Evolutionary conservation across 2,113 vertebrate species (phyloP).

Genomic region (Xerus inauris): DNA sequence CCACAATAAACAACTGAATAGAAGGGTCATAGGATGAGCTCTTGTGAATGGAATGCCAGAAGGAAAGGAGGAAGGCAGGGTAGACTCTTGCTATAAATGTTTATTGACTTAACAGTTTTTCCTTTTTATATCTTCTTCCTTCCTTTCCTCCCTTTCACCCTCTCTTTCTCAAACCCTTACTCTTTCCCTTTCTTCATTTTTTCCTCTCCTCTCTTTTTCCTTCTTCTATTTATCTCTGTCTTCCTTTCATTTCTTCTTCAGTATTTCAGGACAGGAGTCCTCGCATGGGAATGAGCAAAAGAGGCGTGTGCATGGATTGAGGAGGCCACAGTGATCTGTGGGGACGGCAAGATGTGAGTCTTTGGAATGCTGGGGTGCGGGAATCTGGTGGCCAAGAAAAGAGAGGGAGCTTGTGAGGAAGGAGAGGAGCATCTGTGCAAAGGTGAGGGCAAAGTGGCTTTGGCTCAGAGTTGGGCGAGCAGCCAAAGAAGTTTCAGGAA

Average conservation of each 20-base stretch:
- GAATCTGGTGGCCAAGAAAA: too few relatives aligned
- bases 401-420: too few relatives aligned
- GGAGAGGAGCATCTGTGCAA: not conserved
- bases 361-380: too few relatives aligned
- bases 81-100: not conserved
- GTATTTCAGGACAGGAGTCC: not conserved
- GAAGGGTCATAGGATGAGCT: not conserved
- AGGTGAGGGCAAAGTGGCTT: fast-evolving
- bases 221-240: not conserved
- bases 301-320: fast-evolving
- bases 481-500: not conserved
- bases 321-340: fast-evolving
- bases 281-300: fast-evolving
- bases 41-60: not conserved
- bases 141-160: not conserved
- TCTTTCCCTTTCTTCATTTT: not conserved
- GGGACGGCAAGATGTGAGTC: too few relatives aligned
- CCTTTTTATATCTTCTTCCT: too few relatives aligned
- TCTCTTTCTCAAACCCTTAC: not conserved
- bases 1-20: not conserved
- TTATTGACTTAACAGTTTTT: not conserved
- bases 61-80: not conserved
- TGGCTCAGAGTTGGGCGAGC: not conserved
- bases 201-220: fast-evolving
- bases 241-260: not conserved